Evolutionary conservation across 2,797 vertebrate genomes (phyloP).

Genomic region (Mus minutoides): DNA sequence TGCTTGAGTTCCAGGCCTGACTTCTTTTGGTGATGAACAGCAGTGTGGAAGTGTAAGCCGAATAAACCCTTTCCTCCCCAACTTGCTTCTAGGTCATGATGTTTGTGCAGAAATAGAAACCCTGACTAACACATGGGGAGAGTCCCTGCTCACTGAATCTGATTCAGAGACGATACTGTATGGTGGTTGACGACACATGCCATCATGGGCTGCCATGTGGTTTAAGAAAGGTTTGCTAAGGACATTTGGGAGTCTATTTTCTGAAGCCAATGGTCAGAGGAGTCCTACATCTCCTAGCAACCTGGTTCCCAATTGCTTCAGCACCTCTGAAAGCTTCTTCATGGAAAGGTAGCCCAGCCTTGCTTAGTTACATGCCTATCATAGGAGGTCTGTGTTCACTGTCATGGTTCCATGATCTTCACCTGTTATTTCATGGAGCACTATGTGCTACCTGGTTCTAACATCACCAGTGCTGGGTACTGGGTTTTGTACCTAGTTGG

Average conservation of each 20-base stretch:
- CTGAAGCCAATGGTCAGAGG: background rate
- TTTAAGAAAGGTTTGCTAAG: background rate
- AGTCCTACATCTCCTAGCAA: background rate
- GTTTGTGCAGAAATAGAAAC: too few relatives aligned
- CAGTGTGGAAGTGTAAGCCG: too few relatives aligned
- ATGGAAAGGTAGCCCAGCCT: background rate
- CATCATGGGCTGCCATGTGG: accelerated
- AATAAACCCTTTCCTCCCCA: too few relatives aligned
- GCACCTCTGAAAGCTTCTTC: background rate
- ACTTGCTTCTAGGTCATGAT: too few relatives aligned
- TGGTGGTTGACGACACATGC: background rate
- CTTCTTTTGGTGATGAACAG: too few relatives aligned
- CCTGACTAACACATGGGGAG: too few relatives aligned
- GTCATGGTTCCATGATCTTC: background rate
- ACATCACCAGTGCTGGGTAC: background rate
- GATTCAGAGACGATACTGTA: background rate
- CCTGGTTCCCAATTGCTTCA: background rate
- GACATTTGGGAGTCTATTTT: background rate
- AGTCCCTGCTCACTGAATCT: accelerated
- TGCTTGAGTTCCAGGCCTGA: too few relatives aligned
- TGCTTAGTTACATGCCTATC: background rate
- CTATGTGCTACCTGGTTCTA: background rate
- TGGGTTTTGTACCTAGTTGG: background rate
- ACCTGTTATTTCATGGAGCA: background rate
- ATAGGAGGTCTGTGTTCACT: background rate